Evolutionary conservation across 2,888 invertebrate species (phyloP).

Genomic region (Abrostola triplasia): DNA sequence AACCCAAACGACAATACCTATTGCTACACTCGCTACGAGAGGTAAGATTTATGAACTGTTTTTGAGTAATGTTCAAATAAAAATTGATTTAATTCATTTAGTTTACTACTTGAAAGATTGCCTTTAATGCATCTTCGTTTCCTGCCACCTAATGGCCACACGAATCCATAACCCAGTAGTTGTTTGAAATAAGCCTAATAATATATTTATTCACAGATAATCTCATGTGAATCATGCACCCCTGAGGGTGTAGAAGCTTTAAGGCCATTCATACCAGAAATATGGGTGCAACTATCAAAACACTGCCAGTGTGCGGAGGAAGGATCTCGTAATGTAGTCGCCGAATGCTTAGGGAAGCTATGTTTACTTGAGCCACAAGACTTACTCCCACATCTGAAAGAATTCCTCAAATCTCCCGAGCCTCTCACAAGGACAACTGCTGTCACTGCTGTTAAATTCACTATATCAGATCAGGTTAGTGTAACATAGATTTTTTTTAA

Average conservation of each 20-base stretch:
- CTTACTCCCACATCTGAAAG: conserved; percentile 95
- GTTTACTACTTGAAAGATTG: background rate
- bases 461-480: conserved; percentile 97
- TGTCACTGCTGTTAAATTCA: conserved; percentile 99
- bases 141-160: background rate
- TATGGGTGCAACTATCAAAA: conserved; percentile 97
- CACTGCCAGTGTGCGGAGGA: conserved; percentile 99
- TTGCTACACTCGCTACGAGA: conserved; percentile 99
- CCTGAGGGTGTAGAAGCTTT: conserved; percentile 92
- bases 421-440: conserved; percentile 97
- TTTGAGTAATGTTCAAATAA: background rate
- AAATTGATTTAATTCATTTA: background rate
- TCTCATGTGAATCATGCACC: conserved; percentile 94
- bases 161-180: too few relatives aligned
- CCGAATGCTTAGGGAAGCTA: conserved; percentile 98
- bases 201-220: conserved; percentile 88
- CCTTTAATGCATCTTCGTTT: background rate
- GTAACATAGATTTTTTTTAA: background rate
- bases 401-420: conserved; percentile 93
- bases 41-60: conserved; percentile 81
- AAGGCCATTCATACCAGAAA: conserved; percentile 94
- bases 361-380: conserved; percentile 97
- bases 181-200: background rate
- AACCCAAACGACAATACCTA: conserved; percentile 98
- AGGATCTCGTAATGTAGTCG: conserved; percentile 98